Base-by-base conservation (phyloP, 2,797 vertebrate genomes). In the Scarus forsteni region DNA sequence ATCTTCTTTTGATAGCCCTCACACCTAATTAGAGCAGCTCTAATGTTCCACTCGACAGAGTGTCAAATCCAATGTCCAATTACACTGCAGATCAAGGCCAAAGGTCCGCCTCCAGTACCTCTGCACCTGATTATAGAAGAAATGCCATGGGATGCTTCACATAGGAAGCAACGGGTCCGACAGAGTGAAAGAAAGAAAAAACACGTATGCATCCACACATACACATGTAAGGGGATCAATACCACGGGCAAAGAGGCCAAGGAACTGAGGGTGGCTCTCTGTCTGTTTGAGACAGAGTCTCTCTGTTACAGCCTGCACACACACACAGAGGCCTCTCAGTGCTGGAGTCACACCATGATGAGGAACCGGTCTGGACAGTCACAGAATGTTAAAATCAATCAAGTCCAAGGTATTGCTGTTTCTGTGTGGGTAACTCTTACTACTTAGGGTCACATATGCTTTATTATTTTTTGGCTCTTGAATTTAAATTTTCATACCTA, bases 1-100 rank as follows among this genome's bases (percentile, higher is more conserved):
- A 92, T 92, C 91, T 87, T 86, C 79, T 81, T 81, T 89, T 93
- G 92, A 94, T 91, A 90, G 89, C 90, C 86, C 85, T 89, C 79
- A 75, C 89, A 89, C 85, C 89, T 94, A 94, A 95, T 94, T 95
- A 94, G 91, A 83, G 85, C 79, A 40, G 74, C 81, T 91, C 90
- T 94, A 94, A 93, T 94, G 93, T 93, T 94, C 92, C 86, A 92
- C 88, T 93, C 89, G 79, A 79, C 88, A 61, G 85, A 91, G 88
- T 92, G 92, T 93, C 93, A 93, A 93, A 93, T 85, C 80, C 88
- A 84, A 80, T 86, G 91, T 92, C 94, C 94, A 95, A 94, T 95
- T 94, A 95, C 86, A 91, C 84, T 75, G 83, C 86, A 85, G 89
- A 94, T 91, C 89, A 90, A 89, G 89, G 91, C 88, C 89, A 94